phyloP scores from a whole-genome alignment of 2,888 invertebrate genomes.

The Phytoseiulus persimilis region DNA sequence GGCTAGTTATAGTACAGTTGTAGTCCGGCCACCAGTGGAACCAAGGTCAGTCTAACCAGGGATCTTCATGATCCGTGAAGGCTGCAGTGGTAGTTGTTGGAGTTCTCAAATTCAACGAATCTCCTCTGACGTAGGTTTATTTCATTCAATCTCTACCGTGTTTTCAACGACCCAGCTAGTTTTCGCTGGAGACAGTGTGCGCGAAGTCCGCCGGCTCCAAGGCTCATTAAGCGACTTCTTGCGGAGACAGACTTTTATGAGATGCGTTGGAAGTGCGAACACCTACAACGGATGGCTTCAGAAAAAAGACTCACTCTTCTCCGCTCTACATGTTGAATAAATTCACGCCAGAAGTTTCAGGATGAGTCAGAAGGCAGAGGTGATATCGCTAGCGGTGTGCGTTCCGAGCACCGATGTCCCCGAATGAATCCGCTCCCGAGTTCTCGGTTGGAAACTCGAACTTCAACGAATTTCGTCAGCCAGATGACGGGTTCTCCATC shows the following conservation, averaged over 20 bases:
- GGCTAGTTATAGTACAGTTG: not conserved
- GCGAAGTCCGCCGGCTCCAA: not conserved
- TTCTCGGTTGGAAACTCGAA: too few relatives aligned
- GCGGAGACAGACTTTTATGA: not conserved
- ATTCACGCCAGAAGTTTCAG: not conserved
- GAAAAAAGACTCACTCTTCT: not conserved
- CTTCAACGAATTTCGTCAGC: too few relatives aligned
- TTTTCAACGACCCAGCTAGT: not conserved
- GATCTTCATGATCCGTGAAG: constrained; percentile 5
- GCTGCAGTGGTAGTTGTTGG: not conserved
- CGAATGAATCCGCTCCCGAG: too few relatives aligned
- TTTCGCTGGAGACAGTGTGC: not conserved
- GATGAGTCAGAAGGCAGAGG: not conserved
- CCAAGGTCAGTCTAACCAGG: not conserved
- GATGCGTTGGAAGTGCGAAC: not conserved
- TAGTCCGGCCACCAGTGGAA: not conserved
- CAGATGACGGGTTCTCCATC: too few relatives aligned
- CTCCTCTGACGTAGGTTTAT: not conserved
- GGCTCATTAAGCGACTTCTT: not conserved
- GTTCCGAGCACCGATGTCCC: too few relatives aligned
- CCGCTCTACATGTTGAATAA: not conserved
- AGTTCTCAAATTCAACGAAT: not conserved
- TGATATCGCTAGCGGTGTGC: not conserved
- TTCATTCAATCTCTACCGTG: not conserved
- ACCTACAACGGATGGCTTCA: not conserved